Percentiles rank a stretch among this genome's conserved stretches.
Conservation (phyloP, 2,888 invertebrate species). For the Hirtodrosophila alboralis region DNA sequence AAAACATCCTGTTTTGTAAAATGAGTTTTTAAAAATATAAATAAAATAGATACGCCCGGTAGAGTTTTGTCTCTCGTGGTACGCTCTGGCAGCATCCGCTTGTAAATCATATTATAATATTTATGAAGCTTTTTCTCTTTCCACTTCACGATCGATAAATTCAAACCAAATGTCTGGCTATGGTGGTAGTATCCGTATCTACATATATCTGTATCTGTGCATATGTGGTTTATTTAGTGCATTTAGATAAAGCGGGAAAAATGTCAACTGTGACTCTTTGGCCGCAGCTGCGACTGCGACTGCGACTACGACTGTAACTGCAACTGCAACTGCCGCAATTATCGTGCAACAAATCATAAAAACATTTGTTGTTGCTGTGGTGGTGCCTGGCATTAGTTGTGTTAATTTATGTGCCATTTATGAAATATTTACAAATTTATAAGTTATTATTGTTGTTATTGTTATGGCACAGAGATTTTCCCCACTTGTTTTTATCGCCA, state of each 20-base stretch:
- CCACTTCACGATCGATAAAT: conserved; percentile 49
- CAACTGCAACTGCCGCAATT: conserved; percentile 63
- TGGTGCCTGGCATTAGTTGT: conserved; percentile 70
- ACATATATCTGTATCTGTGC: conserved; percentile 2
- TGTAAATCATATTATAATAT: conserved; percentile 78
- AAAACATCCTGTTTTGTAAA: conserved; percentile 57
- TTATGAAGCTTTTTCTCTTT: conserved; percentile 49
- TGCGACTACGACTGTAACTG: conserved; percentile 23
- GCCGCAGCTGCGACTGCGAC: conserved; percentile 43
- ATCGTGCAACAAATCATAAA: conserved; percentile 73
- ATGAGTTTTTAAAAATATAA: conserved; percentile 24
- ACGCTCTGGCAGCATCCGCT: conserved; percentile 50
- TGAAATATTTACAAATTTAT: conserved; percentile 79
- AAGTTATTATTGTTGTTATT: conserved; percentile 63
- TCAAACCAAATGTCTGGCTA: conserved; percentile 37
- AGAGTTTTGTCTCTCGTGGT: conserved; percentile 12
- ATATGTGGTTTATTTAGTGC: conserved; percentile 60
- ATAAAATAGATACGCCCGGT: conserved; percentile 38
- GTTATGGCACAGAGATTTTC: conserved; percentile 46
- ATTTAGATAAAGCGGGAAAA: conserved; percentile 72
- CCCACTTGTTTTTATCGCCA: conserved; percentile 50
- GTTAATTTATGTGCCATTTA: conserved; percentile 79
- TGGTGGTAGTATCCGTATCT: conserved; percentile 10
- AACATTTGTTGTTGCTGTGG: conserved; percentile 38
- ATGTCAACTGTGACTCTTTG: conserved; percentile 71